Evolutionary conservation across 37 sponge, comb jelly and placozoan genomes (phyloP).

Genomic region (Haliclona indistincta): DNA sequence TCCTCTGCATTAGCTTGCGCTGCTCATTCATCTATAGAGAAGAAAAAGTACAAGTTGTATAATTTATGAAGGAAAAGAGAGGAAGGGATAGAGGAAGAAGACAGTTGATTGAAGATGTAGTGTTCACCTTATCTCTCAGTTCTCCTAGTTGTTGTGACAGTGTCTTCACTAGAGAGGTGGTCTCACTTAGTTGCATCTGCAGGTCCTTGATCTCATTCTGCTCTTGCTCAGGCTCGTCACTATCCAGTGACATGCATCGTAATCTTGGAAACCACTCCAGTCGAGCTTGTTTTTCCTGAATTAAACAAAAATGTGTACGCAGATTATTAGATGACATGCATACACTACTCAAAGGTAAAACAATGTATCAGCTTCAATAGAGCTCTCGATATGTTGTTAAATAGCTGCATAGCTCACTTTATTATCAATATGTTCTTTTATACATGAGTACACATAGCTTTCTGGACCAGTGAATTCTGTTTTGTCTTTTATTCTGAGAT

Average conservation of each 20-base stretch:
- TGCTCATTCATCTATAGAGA: conserved; percentile 80
- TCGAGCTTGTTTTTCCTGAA: conserved; percentile 8
- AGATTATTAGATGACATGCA: too few relatives aligned
- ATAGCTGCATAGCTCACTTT: conserved; percentile 55
- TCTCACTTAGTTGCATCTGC: conserved; percentile 61
- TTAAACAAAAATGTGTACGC: too few relatives aligned
- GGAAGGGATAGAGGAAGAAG: not conserved
- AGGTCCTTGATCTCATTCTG: conserved; percentile 89
- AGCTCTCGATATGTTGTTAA: too few relatives aligned
- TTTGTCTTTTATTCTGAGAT: conserved; percentile 85
- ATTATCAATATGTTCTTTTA: conserved; percentile 32
- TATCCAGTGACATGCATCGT: conserved; percentile 88
- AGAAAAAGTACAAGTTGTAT: not conserved
- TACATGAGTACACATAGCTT: conserved; percentile 88
- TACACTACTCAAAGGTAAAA: too few relatives aligned
- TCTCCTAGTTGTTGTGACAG: conserved; percentile 81
- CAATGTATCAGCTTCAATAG: too few relatives aligned
- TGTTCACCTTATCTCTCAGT: conserved; percentile 80
- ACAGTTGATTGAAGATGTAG: not conserved
- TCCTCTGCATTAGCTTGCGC: conserved; percentile 70
- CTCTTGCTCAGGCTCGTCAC: conserved; percentile 87
- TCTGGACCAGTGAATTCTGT: conserved; percentile 99
- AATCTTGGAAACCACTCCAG: conserved; percentile 98
- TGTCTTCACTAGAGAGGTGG: conserved; percentile 65
- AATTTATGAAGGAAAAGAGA: not conserved